Conservation (phyloP, 2,113 vertebrate genomes). For the Nesogale talazaci region DNA sequence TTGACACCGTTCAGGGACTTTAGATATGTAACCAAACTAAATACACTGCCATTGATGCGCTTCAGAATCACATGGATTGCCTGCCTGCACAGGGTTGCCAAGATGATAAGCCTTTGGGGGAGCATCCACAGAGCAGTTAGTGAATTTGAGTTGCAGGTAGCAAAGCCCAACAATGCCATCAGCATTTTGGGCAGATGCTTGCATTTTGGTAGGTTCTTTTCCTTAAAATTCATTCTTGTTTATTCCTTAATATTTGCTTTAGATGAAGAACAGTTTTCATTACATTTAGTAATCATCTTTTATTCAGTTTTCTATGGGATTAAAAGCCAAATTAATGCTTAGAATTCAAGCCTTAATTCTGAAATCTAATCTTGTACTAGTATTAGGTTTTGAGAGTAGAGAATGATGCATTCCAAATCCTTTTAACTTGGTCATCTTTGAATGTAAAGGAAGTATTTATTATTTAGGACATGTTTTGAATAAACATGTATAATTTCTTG, state of each 20-base stretch:
- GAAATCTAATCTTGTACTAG: neutral
- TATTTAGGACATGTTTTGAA: no score
- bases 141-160: no score
- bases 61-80: no score
- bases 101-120: no score
- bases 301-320: conserved; percentile 7
- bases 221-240: conserved; percentile 2
- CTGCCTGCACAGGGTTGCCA: no score
- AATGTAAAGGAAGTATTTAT: neutral
- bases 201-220: neutral
- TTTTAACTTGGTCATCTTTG: neutral
- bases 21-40: neutral
- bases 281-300: neutral
- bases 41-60: no score
- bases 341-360: neutral
- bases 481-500: conserved; percentile 1
- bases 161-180: no score
- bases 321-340: neutral
- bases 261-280: neutral
- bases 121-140: no score
- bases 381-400: neutral
- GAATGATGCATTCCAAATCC: neutral
- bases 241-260: neutral
- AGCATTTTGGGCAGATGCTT: neutral
- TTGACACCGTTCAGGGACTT: neutral